These are phyloP conservation scores for Macropus fuliginosus DNA, from an alignment of 2,797 vertebrate genomes.

Conservation along the genomic window DNA sequence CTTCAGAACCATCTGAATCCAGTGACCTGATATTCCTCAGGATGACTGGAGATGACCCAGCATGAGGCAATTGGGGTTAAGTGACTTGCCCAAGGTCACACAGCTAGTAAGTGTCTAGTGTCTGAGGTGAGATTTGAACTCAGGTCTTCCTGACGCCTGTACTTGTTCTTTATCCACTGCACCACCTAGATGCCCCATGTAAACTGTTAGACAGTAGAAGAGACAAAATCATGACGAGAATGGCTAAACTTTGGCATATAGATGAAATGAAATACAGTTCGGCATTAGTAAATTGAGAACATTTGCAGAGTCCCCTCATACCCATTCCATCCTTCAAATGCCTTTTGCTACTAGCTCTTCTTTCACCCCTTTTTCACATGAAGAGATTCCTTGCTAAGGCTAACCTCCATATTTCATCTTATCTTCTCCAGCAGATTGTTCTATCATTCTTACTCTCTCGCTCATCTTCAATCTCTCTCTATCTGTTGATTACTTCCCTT, in stretches of 20 bases:
- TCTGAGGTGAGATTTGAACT: too few relatives aligned
- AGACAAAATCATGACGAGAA: background rate
- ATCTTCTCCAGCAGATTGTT: background rate
- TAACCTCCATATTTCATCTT: background rate
- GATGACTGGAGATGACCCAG: too few relatives aligned
- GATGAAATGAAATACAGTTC: background rate
- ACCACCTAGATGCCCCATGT: background rate
- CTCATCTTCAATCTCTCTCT: background rate
- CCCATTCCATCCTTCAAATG: background rate
- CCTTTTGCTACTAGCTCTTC: background rate
- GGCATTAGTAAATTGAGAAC: background rate
- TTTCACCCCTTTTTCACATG: background rate
- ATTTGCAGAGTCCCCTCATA: background rate
- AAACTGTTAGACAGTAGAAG: background rate
- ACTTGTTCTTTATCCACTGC: too few relatives aligned
- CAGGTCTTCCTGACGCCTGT: too few relatives aligned
- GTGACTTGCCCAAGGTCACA: too few relatives aligned
- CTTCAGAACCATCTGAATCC: too few relatives aligned
- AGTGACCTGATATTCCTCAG: too few relatives aligned
- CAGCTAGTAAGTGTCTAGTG: too few relatives aligned
- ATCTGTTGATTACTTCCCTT: background rate
- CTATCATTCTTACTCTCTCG: background rate
- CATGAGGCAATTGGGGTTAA: too few relatives aligned
- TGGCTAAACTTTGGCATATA: background rate
- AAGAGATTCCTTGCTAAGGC: background rate